phyloP scores from a whole-genome alignment of 2,888 invertebrate species.

The Drosophila melanosoma region DNA sequence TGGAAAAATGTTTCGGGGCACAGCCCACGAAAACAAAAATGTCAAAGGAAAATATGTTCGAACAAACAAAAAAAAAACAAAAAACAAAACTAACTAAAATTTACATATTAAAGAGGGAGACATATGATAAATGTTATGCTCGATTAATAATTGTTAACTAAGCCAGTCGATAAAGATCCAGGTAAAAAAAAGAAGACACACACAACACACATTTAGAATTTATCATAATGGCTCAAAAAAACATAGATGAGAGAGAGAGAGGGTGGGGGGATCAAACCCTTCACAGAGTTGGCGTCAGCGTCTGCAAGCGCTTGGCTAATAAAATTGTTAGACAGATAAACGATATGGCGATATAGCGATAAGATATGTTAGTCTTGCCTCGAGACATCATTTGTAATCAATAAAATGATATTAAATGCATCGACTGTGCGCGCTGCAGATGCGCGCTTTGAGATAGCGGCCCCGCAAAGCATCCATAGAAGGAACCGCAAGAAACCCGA shows the following conservation, averaged over 20 bases:
- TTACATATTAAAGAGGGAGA: conserved; percentile 60
- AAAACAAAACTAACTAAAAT: conserved; percentile 33
- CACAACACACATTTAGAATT: conserved; percentile 23
- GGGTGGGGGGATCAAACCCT: neutral
- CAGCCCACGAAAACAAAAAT: conserved; percentile 45
- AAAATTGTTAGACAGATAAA: conserved; percentile 76
- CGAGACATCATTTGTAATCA: conserved; percentile 79
- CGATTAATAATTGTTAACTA: conserved; percentile 81
- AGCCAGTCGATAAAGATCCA: conserved; percentile 67
- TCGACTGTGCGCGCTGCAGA: conserved; percentile 52
- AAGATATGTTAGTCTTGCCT: conserved; percentile 45
- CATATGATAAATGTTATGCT: conserved; percentile 77
- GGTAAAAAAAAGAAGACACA: conserved; percentile 27
- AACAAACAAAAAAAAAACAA: neutral
- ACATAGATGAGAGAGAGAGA: neutral
- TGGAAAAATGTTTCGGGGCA: conserved; percentile 45
- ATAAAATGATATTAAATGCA: conserved; percentile 70
- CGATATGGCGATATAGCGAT: conserved; percentile 65
- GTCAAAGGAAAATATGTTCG: conserved; percentile 30
- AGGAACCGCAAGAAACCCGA: conserved; percentile 37
- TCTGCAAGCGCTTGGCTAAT: conserved; percentile 54
- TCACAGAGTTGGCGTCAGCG: conserved; percentile 42
- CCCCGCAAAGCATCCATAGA: conserved; percentile 22
- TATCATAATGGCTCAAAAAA: conserved; percentile 45
- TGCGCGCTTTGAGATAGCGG: conserved; percentile 75